A percentile compares a stretch with the other conserved stretches of the same genome.
phyloP scores from a whole-genome alignment of 2,888 invertebrate species.

The Atrina japonica region DNA sequence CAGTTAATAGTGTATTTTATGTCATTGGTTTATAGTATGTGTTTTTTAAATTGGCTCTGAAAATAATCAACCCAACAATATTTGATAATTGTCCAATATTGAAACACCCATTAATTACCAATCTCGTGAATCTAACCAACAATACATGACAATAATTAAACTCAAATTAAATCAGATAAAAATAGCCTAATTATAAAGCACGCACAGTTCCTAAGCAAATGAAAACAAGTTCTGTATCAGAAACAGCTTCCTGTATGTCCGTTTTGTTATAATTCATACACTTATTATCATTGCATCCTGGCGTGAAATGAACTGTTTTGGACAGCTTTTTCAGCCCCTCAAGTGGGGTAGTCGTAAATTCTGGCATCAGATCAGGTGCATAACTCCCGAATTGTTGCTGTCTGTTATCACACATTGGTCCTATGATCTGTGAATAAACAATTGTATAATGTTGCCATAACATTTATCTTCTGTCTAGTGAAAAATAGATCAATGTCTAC shows the following conservation, averaged over 20 bases:
- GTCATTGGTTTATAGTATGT: too few relatives aligned
- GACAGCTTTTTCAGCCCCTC: slow-evolving; percentile 63
- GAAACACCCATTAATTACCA: too few relatives aligned
- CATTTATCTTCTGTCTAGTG: neutral
- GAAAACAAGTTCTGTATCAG: slow-evolving; percentile 67
- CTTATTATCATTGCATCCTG: slow-evolving; percentile 67
- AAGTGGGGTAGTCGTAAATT: slow-evolving; percentile 66
- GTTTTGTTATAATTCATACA: slow-evolving; percentile 64
- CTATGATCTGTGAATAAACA: slow-evolving; percentile 66
- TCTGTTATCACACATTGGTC: slow-evolving; percentile 75
- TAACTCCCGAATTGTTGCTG: slow-evolving; percentile 74
- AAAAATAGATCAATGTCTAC: too few relatives aligned
- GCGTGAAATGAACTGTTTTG: slow-evolving; percentile 43
- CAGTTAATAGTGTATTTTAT: too few relatives aligned
- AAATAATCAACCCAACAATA: too few relatives aligned
- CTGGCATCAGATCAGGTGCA: slow-evolving; percentile 59
- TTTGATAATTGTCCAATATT: too few relatives aligned
- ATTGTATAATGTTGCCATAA: neutral
- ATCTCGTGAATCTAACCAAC: too few relatives aligned
- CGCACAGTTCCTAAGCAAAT: slow-evolving; percentile 76
- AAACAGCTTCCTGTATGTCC: slow-evolving; percentile 58
- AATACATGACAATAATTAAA: too few relatives aligned
- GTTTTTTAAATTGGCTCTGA: too few relatives aligned
- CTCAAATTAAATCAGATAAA: neutral
- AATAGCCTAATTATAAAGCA: neutral